Percentiles rank a stretch among this genome's conserved stretches.
Conservation (phyloP, 2,113 vertebrate species). For the Lutjanus erythropterus region DNA sequence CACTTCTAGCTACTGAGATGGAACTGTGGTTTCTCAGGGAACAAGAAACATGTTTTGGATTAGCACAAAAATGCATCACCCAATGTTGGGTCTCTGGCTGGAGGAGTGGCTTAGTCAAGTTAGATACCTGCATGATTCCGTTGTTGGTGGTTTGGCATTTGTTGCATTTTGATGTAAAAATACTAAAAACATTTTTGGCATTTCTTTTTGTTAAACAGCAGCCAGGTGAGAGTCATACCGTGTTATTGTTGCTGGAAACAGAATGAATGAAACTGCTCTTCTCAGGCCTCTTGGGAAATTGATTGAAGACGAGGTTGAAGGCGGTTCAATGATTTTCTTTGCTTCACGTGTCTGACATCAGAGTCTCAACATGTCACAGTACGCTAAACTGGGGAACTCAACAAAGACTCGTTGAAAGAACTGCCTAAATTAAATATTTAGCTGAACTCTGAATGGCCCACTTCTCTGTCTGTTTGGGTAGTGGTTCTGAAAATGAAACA, state of each 20-base stretch:
- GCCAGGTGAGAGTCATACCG: not conserved
- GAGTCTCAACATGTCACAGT: conserved; percentile 7
- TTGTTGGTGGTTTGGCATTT: not conserved
- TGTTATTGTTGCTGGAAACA: not conserved
- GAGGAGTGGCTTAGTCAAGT: not conserved
- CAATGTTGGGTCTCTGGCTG: not conserved
- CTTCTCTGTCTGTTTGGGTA: conserved; percentile 5
- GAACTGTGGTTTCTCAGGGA: not conserved
- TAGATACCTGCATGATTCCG: not conserved
- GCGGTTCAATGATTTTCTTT: not conserved
- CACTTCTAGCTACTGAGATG: not conserved
- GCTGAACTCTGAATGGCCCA: conserved; percentile 3
- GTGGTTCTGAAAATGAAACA: conserved; percentile 10
- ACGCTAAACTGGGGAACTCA: not conserved
- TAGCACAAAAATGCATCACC: not conserved
- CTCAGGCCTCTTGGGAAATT: not conserved
- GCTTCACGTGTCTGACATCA: not conserved
- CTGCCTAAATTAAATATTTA: not conserved
- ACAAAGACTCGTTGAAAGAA: conserved; percentile 8
- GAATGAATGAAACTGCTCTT: not conserved
- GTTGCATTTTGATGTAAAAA: not conserved
- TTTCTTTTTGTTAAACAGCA: not conserved
- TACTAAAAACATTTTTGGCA: not conserved
- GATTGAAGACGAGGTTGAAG: not conserved
- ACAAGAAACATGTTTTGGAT: not conserved